Percentiles rank a stretch among this genome's conserved stretches.
phyloP scores from a whole-genome alignment of 2,113 vertebrate species.

The Boulengerochromis microlepis region DNA sequence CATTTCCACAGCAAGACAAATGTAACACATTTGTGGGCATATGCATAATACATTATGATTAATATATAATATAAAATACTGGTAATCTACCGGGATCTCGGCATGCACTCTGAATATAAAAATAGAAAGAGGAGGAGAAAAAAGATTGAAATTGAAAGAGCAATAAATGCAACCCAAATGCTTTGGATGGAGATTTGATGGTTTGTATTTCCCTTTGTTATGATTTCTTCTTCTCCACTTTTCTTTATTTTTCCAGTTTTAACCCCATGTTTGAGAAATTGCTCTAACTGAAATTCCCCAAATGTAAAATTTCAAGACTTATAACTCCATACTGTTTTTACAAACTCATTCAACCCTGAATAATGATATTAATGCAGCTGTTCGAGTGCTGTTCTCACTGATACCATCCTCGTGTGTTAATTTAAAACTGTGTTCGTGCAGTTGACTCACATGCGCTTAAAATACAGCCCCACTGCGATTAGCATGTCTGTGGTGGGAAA shows the following conservation, averaged over 20 bases:
- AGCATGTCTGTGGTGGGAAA: constrained; percentile 50
- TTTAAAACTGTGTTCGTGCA: constrained; percentile 39
- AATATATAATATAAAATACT: not conserved
- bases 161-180: not conserved
- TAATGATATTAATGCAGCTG: constrained; percentile 82
- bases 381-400: constrained; percentile 60
- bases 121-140: not conserved
- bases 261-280: not conserved
- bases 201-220: not conserved
- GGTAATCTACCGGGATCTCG: not conserved
- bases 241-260: not conserved
- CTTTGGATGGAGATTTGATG: not conserved
- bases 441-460: constrained; percentile 72
- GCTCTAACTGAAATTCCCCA: not conserved
- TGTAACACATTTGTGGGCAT: not conserved
- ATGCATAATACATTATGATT: not conserved
- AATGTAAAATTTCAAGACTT: not conserved
- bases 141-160: not conserved
- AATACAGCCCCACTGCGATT: constrained; percentile 56
- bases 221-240: not conserved
- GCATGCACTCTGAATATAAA: not conserved
- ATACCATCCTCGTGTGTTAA: constrained; percentile 70
- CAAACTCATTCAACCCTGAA: constrained; percentile 64
- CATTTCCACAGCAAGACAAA: not conserved
- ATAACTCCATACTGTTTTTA: not conserved